Percentiles rank a stretch among this genome's conserved stretches.
These are phyloP conservation scores for Drosophila nigricruria DNA, from an alignment of 2,888 invertebrate species.

Conservation along the genomic window DNA sequence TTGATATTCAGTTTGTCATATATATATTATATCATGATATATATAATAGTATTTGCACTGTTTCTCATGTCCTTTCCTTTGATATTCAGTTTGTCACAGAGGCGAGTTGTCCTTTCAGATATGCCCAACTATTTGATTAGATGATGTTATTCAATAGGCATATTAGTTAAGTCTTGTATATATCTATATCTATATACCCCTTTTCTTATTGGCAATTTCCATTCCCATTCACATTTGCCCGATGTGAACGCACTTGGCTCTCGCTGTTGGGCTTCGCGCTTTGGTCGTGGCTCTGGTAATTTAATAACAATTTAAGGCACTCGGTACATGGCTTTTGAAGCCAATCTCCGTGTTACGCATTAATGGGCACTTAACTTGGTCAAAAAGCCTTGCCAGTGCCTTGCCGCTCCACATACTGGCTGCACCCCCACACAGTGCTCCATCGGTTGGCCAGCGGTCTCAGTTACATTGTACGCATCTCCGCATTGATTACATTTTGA, in stretches of 20 bases:
- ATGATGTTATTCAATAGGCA: neutral
- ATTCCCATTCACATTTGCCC: constrained; percentile 38
- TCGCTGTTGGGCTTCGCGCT: constrained; percentile 35
- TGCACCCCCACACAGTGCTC: constrained; percentile 3
- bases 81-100: neutral
- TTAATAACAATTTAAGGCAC: constrained; percentile 80
- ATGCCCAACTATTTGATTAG: neutral
- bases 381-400: constrained; percentile 69
- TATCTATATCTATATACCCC: neutral
- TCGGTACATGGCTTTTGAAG: constrained; percentile 80
- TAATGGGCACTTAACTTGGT: constrained; percentile 84
- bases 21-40: too few relatives aligned
- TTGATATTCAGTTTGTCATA: too few relatives aligned
- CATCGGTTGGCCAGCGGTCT: constrained; percentile 44
- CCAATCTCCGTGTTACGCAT: constrained; percentile 83
- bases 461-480: constrained; percentile 70
- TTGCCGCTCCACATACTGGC: constrained; percentile 65
- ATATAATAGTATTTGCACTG: too few relatives aligned
- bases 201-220: constrained; percentile 35
- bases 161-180: neutral
- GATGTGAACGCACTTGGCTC: constrained; percentile 59
- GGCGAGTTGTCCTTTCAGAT: neutral
- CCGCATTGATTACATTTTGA: constrained; percentile 79
- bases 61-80: too few relatives aligned
- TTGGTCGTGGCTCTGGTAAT: constrained; percentile 61